Base-by-base conservation (phyloP, 1,140 invertebrate species). In the Manduca sexta region DNA sequence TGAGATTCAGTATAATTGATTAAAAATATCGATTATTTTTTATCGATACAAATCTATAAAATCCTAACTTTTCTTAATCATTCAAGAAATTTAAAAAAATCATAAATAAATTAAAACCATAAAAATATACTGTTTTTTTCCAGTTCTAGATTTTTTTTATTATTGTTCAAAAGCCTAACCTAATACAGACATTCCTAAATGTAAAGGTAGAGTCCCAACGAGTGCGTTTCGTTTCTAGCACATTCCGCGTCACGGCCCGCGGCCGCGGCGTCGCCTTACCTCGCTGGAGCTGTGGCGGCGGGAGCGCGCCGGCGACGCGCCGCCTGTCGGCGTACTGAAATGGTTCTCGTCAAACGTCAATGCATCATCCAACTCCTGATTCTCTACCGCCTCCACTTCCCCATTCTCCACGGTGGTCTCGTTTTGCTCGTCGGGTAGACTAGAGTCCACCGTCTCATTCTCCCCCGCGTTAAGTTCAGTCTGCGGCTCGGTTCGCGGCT, bases 281-380 rank as follows among this genome's bases (percentile, higher is more conserved):
- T 85, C 82, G 49, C 68, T 73, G 45, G 73, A 57, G 0, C 71
- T 79, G n/a, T 65, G 48, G 37, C 73, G 63, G 33, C 59, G 40
- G 1, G 78, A 53, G 4, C 68, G 56, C 4, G 49, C 58, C 5
- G 78, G 75, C 3, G 68, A 74, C 2, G 60, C 63, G 11, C 71
- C 78, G 5, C 73, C 75, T 2, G 66, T 73, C 14, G 82, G 82
- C 44, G 82, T 85, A 48, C 82, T 85, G 56, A 85, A 85, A 51
- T 85, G 82, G 44, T 85, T 85, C 64, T 85, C 82, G 45, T 85
- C 82, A 45, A 85, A 85, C 13, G 76, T 81, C 55, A 85, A 51
- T 2, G 71, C 67, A 34, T 76, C 74, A 30, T 67, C 55, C 41
- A 37, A 21, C 16, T 50, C 48, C 18, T 49, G 41, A 16, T 37